phyloP scores from a whole-genome alignment of 2,797 vertebrate species.

The Chiroxiphia lanceolata region DNA sequence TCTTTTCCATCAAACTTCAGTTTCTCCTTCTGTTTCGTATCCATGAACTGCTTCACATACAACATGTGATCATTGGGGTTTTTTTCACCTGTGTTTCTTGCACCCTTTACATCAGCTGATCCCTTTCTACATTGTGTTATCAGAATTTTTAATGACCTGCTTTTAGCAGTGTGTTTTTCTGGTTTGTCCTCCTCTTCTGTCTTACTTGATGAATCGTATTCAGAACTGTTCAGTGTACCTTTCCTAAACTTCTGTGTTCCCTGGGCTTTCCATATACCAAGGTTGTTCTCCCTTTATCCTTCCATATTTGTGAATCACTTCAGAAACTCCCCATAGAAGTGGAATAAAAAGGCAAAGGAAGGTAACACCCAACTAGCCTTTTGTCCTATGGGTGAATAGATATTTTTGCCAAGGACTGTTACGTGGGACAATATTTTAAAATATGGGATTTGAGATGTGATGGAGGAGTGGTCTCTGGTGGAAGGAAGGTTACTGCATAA shows the following conservation, averaged over 20 bases:
- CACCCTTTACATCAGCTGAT: background rate
- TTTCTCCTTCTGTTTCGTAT: background rate
- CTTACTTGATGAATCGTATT: background rate
- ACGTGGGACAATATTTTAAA: background rate
- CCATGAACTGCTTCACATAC: background rate
- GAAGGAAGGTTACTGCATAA: background rate
- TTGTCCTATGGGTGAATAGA: background rate
- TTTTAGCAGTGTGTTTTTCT: background rate
- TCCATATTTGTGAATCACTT: background rate
- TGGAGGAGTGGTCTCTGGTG: background rate
- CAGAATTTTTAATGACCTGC: background rate
- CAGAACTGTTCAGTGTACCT: background rate
- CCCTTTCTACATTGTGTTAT: background rate
- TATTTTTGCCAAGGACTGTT: background rate
- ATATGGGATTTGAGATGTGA: background rate
- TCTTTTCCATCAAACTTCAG: background rate
- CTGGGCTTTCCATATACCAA: background rate
- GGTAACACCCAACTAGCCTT: background rate
- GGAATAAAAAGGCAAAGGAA: background rate
- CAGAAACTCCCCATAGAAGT: background rate
- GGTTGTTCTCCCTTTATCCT: background rate
- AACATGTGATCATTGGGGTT: fast-evolving
- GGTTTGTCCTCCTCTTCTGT: background rate
- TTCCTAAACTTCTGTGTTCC: background rate
- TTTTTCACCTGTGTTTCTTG: background rate